Evolutionary conservation across 2,797 vertebrate genomes (phyloP), one percentile per base, ranked within the genome.

Genomic region (Acomys russatus): DNA sequence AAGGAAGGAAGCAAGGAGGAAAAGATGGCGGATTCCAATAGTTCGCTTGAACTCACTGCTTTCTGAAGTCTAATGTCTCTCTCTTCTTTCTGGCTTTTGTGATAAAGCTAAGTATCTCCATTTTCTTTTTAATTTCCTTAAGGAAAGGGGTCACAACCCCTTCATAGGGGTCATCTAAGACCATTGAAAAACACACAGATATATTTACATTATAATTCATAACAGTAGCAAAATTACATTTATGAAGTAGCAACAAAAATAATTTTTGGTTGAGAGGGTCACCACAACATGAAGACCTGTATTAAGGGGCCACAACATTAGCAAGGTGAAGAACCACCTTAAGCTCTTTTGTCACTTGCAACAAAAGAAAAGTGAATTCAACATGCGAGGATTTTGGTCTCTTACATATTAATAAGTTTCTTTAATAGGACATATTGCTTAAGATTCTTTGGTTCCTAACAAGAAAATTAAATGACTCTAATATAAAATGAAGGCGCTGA

Each of bases 401-500:
- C 59, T 63, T 22, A 68, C 82, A 79, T 94, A 17, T 33, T 49
- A 9, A 54, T 76, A 56, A 44, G 6, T 79, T 44, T 73, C 20
- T 96, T 94, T 74, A 68, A n/a, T 11, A 84, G 22, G 12, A 44
- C 68, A 0, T 6, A 23, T 61, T 38, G 61, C 12, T 93, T 77
- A 71, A 33, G 78, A 82, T 71, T 87, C 54, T 90, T 94, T 70
- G 1, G 3, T 90, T 95, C 38, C 88, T 68, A 84, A 76, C 33
- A 33, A 85, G n/a, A 15, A 91, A 83, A 88, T 71, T 10, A 23
- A 82, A 82, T 33, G 11, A 61, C 22, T 3, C 49, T 66, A 68
- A 73, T 49, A 51, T 1, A n/a, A 84, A 90, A 59, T 28, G 7
- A 88, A 35, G 7, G 6, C 38, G 4, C 20, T 68, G 66, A 89